Evolutionary conservation across 2,888 invertebrate species (phyloP).

Genomic region (Drosophila paracracens): DNA sequence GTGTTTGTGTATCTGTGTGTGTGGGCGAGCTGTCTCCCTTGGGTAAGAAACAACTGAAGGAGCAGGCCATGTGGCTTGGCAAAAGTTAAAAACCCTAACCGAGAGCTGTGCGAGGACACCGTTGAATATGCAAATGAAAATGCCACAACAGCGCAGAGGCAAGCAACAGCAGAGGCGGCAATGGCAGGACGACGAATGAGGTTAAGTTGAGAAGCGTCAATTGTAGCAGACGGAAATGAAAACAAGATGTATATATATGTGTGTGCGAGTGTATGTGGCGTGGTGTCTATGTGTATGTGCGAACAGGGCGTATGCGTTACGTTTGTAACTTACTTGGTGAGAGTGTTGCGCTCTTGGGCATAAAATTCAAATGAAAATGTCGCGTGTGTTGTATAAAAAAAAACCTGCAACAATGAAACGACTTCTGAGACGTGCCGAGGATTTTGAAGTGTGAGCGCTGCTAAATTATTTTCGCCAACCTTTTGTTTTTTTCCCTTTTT

Average conservation of each 20-base stretch:
- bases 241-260: slow-evolving; percentile 68
- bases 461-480: slow-evolving; percentile 45
- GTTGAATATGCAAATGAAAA: slow-evolving; percentile 77
- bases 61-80: slow-evolving; percentile 60
- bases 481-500: slow-evolving; percentile 5
- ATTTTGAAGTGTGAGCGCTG: slow-evolving; percentile 25
- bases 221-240: slow-evolving; percentile 81
- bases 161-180: slow-evolving; percentile 13
- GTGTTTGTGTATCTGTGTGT: neutral
- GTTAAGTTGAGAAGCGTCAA: slow-evolving; percentile 81
- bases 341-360: slow-evolving; percentile 68
- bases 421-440: slow-evolving; percentile 37
- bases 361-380: slow-evolving; percentile 81
- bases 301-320: slow-evolving; percentile 62
- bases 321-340: slow-evolving; percentile 47
- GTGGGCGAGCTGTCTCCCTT: slow-evolving; percentile 10
- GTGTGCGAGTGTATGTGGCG: slow-evolving; percentile 1
- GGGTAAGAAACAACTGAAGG: slow-evolving; percentile 50
- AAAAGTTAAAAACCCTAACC: slow-evolving; percentile 68
- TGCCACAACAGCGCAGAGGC: slow-evolving; percentile 51
- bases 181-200: slow-evolving; percentile 64
- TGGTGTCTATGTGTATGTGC: slow-evolving; percentile 23
- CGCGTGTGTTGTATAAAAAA: slow-evolving; percentile 59
- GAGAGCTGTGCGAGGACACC: slow-evolving; percentile 56
- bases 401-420: slow-evolving; percentile 69